Base-by-base conservation (phyloP, 1,140 invertebrate genomes). In the Papilio helenus region DNA sequence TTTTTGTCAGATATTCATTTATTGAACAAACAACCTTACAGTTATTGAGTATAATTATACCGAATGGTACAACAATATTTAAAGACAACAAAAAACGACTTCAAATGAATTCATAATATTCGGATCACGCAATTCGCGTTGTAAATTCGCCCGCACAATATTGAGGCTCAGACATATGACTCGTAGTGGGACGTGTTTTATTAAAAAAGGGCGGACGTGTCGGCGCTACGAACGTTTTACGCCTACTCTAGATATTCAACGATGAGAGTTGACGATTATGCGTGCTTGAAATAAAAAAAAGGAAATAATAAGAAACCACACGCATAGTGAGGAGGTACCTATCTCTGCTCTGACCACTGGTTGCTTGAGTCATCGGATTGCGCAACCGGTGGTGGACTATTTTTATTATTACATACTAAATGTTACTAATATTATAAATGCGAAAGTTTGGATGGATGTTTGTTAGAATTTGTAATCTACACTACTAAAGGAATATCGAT, bases 151-250 rank as follows among this genome's bases (percentile, higher is more conserved):
- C 49, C 49, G 49, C 73, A 76, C 73, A 76, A 58, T 76, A 76
- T 76, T 76, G 73, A 58, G 73, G 44, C 49, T 29, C 49, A 76
- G 73, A 76, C 73, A 76, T 76, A 76, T 76, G 73, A 58, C 46
- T 76, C 73, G 73, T 34, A 39, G 73, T 76, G 51, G 51, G 34
- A 76, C 74, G 74, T 76, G 74, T 76, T 76, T 76, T 76, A 76
- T 58, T 76, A 76, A 76, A 76, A 76, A 76, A 76, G 29, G 74
- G 74, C 46, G 51, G 51, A 76, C 74, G 74, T 76, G 74, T 58
- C 29, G 51, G 51, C 3, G 74, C 51, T 76, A 58, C 73, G 49
- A 51, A 46, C 73, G 73, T 55, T 76, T 76, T 76, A 55, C 26
- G 73, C 73, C 49, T 76, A 20, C 72, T 49, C 23, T 18, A 73